phyloP scores from a whole-genome alignment of 1,140 invertebrate genomes.

The Ctenoplectra terminalis region DNA sequence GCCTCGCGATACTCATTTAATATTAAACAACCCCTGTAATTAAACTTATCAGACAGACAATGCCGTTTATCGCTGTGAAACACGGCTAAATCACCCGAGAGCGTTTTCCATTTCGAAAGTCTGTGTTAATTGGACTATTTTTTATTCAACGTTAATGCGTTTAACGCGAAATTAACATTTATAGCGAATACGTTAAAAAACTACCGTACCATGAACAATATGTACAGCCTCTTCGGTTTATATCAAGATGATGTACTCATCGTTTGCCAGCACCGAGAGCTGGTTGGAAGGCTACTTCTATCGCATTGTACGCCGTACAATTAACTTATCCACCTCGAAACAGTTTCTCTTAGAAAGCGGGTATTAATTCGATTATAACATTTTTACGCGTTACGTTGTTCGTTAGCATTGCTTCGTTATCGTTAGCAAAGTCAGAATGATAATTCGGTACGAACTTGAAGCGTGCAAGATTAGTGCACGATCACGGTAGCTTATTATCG shows the following conservation, averaged over 20 bases:
- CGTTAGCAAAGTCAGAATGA: not conserved
- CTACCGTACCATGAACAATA: not conserved
- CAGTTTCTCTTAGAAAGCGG: not conserved
- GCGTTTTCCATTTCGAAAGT: not conserved
- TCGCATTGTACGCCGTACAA: not conserved
- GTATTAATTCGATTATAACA: not conserved
- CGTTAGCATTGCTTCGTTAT: not conserved
- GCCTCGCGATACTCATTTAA: not conserved
- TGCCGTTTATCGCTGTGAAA: not conserved
- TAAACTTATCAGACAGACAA: not conserved
- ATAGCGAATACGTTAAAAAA: not conserved
- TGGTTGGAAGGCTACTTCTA: not conserved
- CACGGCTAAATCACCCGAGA: not conserved
- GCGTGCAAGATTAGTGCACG: slow-evolving; percentile 15
- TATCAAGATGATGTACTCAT: too few species aligned
- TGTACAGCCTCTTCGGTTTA: too few species aligned
- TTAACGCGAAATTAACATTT: not conserved
- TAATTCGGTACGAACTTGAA: slow-evolving; percentile 17
- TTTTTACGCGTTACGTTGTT: not conserved
- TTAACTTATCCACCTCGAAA: not conserved
- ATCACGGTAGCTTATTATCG: slow-evolving; percentile 30
- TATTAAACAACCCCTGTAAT: not conserved
- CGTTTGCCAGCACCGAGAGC: too few species aligned
- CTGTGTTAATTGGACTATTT: not conserved
- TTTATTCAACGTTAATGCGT: not conserved